A percentile compares a stretch with the other conserved stretches of the same genome.
These are phyloP conservation scores for Zosterops japonicus DNA, from an alignment of 2,113 vertebrate species.

Conservation along the genomic window DNA sequence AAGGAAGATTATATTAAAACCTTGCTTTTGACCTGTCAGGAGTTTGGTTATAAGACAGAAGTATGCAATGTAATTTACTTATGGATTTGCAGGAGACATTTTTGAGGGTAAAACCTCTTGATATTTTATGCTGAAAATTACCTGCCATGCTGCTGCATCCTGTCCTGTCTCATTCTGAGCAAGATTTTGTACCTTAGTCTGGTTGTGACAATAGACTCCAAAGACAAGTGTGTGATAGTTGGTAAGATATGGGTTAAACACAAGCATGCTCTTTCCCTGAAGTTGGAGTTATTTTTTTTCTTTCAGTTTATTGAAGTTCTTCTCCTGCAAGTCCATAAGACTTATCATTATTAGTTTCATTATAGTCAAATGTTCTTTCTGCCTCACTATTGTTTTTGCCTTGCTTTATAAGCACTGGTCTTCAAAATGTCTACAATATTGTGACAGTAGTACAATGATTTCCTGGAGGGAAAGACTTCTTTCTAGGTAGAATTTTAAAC, in stretches of 20 bases:
- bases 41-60: neutral
- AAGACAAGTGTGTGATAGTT: neutral
- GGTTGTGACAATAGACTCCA: neutral
- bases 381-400: neutral
- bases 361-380: neutral
- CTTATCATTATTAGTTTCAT: neutral
- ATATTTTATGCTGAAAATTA: neutral
- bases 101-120: neutral
- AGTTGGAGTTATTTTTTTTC: neutral
- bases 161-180: neutral
- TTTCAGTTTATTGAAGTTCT: neutral
- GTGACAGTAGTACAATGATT: neutral
- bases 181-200: neutral
- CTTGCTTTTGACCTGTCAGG: neutral
- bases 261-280: neutral
- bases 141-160: rapidly evolving
- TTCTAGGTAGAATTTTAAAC: neutral
- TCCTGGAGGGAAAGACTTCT: neutral
- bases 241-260: neutral
- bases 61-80: neutral
- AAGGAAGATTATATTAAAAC: neutral
- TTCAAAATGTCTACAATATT: neutral
- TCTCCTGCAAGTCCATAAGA: neutral
- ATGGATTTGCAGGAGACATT: neutral
- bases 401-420: neutral